Base-by-base conservation (phyloP, 2,888 invertebrate species). In the Lydus trimaculatus region DNA sequence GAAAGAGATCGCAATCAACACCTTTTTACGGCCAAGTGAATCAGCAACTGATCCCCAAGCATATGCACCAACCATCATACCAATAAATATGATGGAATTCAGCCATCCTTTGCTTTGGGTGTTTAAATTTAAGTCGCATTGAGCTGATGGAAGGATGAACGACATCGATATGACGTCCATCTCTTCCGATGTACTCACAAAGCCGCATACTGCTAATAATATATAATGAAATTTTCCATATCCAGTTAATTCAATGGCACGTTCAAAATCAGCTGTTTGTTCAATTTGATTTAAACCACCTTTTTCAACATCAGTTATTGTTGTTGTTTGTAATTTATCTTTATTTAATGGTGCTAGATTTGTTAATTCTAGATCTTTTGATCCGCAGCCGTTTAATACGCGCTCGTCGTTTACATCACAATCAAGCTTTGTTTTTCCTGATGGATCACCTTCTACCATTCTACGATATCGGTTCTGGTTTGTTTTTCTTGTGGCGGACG, bases 81-180 rank as follows among this genome's bases (percentile, higher is more conserved):
- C 90, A 52, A 89, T 85, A 83, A 90, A 90, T 73, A 90, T 89
- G 79, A 89, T 88, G 75, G 89, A 88, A 80, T 88, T 90, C 77
- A 91, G 89, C 90, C 90, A 90, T 85, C 94, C 94, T 86, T 96
- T 96, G 75, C 94, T 92, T 78, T 91, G 90, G 65, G 96, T 95
- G 82, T 92, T 92, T 79, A 97, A 90, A 76, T 93, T 87, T 85
- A 97, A 89, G 88, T 97, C 97, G 89, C 96, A 96, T 86, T 96
- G 94, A 75, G 96, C 96, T 80, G 95, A 94, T 59, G 96, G 96
- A 73, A 97, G 88, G 86, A 97, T 94, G 89, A 96, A 97, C 77
- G 96, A 96, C 92, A 97, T 95, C 80, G 94, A 95, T 82, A 97
- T 94, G 87, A 96, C 95, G 88, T 96, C 96, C 92, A 97, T 95